phyloP scores from a whole-genome alignment of 2,113 vertebrate genomes.

The Leptobrachium leishanense region DNA sequence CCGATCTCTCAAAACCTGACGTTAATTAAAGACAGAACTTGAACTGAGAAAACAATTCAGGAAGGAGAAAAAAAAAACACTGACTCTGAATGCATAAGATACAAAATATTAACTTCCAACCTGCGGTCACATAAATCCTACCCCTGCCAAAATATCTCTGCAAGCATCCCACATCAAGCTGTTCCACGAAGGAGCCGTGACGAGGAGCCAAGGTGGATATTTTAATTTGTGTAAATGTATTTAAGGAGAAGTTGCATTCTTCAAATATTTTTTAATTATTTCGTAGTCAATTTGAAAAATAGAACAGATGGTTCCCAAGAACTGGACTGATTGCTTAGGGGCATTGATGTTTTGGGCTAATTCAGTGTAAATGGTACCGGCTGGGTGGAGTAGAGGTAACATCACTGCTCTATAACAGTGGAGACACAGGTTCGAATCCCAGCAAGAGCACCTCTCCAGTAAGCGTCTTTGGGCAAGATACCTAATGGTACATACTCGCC shows the following conservation, averaged over 20 bases:
- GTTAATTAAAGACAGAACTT: conserved; percentile 1
- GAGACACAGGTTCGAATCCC: too few species aligned
- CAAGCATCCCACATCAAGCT: neutral
- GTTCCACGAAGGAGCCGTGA: neutral
- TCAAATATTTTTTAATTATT: neutral
- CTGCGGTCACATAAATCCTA: neutral
- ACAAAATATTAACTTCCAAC: conserved; percentile 8
- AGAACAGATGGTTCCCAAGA: too few species aligned
- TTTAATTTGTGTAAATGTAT: conserved; percentile 10
- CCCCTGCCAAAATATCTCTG: neutral
- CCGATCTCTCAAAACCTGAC: neutral
- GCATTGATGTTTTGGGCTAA: too few species aligned
- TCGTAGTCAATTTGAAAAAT: too few species aligned
- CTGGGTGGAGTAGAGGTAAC: too few species aligned
- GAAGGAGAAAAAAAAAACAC: neutral
- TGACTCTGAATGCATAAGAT: neutral
- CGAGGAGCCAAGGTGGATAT: neutral
- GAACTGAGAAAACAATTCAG: neutral
- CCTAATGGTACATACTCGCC: too few species aligned
- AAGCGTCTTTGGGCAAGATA: too few species aligned
- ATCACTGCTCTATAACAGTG: too few species aligned
- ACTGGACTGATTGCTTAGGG: too few species aligned
- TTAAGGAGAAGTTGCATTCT: neutral
- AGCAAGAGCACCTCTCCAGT: too few species aligned
- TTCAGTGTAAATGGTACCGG: too few species aligned